Percentiles rank a stretch among this genome's conserved stretches.
Conservation (phyloP, 1,140 invertebrate species). For the Bombyx mandarina region DNA sequence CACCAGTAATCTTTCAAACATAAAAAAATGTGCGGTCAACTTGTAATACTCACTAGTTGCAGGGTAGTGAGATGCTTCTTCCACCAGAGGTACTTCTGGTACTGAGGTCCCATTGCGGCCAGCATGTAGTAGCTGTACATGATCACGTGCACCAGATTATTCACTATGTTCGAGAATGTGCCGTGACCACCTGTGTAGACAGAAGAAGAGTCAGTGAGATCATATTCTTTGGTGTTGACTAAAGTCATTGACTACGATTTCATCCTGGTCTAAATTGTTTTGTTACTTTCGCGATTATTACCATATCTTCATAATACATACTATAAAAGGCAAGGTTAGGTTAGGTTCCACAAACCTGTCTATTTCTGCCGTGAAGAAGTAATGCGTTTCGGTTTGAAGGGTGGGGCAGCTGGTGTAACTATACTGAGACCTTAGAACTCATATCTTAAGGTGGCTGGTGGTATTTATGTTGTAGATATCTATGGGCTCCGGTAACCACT, state of each 20-base stretch:
- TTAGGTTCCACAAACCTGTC: no score
- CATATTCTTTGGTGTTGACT: not conserved
- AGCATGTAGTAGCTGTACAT: slow-evolving; percentile 96
- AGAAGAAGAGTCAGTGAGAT: not conserved
- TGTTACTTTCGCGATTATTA: not conserved
- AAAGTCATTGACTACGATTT: not conserved
- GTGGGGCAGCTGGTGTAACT: no score
- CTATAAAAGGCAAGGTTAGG: no score
- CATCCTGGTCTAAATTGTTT: not conserved
- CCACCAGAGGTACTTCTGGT: slow-evolving; percentile 95
- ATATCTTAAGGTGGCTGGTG: no score
- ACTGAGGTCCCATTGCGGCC: slow-evolving; percentile 90
- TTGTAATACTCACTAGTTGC: slow-evolving; percentile 82
- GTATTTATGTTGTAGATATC: no score
- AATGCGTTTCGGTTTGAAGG: no score
- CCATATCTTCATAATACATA: not conserved
- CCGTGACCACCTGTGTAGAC: slow-evolving; percentile 84
- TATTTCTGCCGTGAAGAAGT: no score
- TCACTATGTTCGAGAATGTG: slow-evolving; percentile 92
- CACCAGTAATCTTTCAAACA: no score
- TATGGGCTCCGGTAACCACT: no score
- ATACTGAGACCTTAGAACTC: no score
- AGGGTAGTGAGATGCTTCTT: slow-evolving; percentile 93
- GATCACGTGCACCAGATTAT: slow-evolving; percentile 94
- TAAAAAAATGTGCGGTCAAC: not conserved